phyloP scores from a whole-genome alignment of 2,113 vertebrate genomes.

The Micronycteris hirsuta region DNA sequence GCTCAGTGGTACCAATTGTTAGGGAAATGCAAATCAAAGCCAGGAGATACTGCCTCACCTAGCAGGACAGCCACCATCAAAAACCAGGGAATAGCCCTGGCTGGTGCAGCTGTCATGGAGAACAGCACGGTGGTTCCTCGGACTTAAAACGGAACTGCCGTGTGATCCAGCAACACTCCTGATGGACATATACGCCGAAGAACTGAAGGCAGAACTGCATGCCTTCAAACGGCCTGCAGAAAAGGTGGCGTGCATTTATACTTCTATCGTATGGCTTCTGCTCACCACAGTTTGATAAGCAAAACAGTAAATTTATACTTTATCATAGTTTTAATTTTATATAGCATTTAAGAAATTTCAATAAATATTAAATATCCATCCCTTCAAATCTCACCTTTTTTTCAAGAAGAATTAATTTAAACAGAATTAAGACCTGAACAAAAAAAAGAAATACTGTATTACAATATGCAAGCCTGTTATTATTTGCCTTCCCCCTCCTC shows the following conservation, averaged over 20 bases:
- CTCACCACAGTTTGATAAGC: not conserved
- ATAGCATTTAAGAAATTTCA: slow-evolving; percentile 21
- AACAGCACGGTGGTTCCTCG: not conserved
- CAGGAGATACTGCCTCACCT: not conserved
- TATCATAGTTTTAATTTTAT: not conserved
- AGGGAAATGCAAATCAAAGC: not conserved
- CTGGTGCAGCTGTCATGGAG: not conserved
- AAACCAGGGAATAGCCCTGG: no score
- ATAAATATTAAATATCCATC: slow-evolving; percentile 9
- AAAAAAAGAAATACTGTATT: slow-evolving; percentile 28
- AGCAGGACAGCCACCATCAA: not conserved
- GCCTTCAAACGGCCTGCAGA: not conserved
- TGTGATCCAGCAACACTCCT: not conserved
- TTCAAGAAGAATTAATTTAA: slow-evolving; percentile 97
- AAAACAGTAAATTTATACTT: not conserved
- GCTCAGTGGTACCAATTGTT: not conserved
- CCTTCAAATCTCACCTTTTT: slow-evolving; percentile 89
- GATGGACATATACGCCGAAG: not conserved
- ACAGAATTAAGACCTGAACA: slow-evolving; percentile 92
- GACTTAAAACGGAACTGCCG: not conserved
- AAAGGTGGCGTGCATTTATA: not conserved
- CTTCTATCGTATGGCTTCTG: not conserved
- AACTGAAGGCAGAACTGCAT: not conserved
- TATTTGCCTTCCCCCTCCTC: not conserved
- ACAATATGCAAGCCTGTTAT: not conserved